Evolutionary conservation across 2,888 invertebrate species (phyloP), one percentile per base, ranked within the genome.

Genomic region (Torymus texanus): DNA sequence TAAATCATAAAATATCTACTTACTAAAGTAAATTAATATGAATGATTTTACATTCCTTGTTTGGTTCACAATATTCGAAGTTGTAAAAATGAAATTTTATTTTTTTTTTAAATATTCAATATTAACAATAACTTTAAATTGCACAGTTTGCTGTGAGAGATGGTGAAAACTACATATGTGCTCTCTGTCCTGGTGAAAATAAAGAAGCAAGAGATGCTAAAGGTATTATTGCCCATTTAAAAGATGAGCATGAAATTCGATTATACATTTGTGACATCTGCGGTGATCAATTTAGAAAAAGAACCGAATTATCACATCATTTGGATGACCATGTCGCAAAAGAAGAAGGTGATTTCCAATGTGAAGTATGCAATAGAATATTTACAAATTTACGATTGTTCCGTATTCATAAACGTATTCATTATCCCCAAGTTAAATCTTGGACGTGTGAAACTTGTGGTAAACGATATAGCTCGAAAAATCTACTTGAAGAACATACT

Each of bases 181-280:
- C 92, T 4, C 84, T 93, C 61, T 93, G 93, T 84, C 87, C 91
- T 51, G 85, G 85, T 14, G 87, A 90, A 13, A 88, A 88, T 1
- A 91, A 91, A 53, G 90, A 90, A 51, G 87, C 88, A 10, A 84
- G 86, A 29, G 93, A 94, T 84, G 92, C 94, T 0, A 93, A 93
- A 81, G 87, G 90, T 0, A 93, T 94, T 79, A 92, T 93, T 84
- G 87, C 91, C 0, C 95, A 96, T 83, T 89, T 95, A 85, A 93
- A 93, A 86, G 84, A 86, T 0, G 88, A 84, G 0, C 96, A 96
- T 87, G 93, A 93, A 68, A 91, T 93, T 0, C 91, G 94, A 0
- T 86, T 95, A 2, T 95, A 95, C 86, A 93, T 95, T 70, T 96
- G 96, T 83, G 93, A 93, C 79, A 90, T 94, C 5, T 96, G 96